phyloP scores from a whole-genome alignment of 2,113 vertebrate genomes.

The Butorides virescens region DNA sequence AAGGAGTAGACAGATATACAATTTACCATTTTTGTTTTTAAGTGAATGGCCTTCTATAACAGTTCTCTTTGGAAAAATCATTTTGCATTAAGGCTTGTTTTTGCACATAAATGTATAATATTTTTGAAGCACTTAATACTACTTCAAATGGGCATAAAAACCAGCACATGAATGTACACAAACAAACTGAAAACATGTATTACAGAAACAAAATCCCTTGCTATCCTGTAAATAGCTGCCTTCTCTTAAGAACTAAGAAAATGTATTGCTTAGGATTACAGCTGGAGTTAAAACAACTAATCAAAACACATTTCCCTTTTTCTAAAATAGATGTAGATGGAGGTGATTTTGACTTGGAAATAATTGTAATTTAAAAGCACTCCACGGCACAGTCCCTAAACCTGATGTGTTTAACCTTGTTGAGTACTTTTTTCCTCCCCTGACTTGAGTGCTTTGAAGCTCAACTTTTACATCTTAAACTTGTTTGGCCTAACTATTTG shows the following conservation, averaged over 20 bases:
- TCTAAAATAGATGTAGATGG: not conserved
- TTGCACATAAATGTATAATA: not conserved
- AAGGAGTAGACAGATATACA: not conserved
- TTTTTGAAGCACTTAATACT: not conserved
- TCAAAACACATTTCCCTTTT: not conserved
- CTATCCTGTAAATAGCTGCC: not conserved
- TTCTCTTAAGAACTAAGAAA: not conserved
- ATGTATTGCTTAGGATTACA: not conserved
- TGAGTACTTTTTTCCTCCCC: not conserved
- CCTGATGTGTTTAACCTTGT: not conserved
- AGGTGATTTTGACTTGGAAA: slow-evolving; percentile 6
- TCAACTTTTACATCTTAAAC: not conserved
- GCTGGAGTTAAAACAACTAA: slow-evolving; percentile 2
- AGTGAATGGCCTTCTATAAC: not conserved
- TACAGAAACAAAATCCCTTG: not conserved
- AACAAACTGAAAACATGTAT: not conserved
- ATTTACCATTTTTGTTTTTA: not conserved
- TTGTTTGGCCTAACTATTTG: not conserved
- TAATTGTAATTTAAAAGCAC: not conserved
- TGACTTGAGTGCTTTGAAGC: not conserved
- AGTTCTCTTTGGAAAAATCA: not conserved
- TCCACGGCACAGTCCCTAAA: not conserved
- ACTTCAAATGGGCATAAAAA: not conserved
- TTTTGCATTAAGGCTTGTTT: not conserved
- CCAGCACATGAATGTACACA: not conserved